Base-by-base conservation (phyloP, 2,888 invertebrate genomes). In the Eledone cirrhosa region DNA sequence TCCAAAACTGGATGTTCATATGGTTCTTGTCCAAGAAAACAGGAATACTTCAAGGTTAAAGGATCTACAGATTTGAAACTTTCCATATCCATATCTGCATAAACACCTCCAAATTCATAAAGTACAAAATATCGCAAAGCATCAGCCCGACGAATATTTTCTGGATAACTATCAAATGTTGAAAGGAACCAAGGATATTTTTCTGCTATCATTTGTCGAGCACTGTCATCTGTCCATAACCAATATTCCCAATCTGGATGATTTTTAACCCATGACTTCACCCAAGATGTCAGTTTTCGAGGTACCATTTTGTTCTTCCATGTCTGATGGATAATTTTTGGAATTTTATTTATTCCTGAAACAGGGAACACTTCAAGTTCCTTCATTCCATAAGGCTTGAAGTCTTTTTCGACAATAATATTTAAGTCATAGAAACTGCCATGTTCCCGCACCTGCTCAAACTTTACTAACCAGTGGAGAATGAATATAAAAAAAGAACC, bases 211-310 rank as follows among this genome's bases (percentile, higher is more conserved):
- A 90, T 82, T 27, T 81, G 75, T 53, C 87, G 81, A 5, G 88
- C 89, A 81, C 86, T 88, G 14, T 85, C 84, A 80, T 89, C 88
- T 16, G 89, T 90, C 90, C 90, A 90, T 27, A 90, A 82, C 86
- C 87, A 88, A 82, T 90, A 90, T 77, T 88, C 85, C 88, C 89
- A 90, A 31, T 84, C 87, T 7, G 89, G 89, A 80, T 90, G 87
- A 33, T 85, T 81, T 14, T 82, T 77, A 16, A 81, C 78, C 90
- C 90, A 90, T 0, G 88, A 85, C 79, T 85, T 82, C 27, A 90
- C 83, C 89, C 88, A 89, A 7, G 79, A 80, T 2, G 80, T 80
- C 80, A 88, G 83, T 77, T 84, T 86, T n/a, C 82, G 78, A 13
- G 88, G 88, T 77, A 88, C 82, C 24, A 84, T 59, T 0, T 81